Conservation (phyloP, 2,113 vertebrate species). For the Leucosticte australis region DNA sequence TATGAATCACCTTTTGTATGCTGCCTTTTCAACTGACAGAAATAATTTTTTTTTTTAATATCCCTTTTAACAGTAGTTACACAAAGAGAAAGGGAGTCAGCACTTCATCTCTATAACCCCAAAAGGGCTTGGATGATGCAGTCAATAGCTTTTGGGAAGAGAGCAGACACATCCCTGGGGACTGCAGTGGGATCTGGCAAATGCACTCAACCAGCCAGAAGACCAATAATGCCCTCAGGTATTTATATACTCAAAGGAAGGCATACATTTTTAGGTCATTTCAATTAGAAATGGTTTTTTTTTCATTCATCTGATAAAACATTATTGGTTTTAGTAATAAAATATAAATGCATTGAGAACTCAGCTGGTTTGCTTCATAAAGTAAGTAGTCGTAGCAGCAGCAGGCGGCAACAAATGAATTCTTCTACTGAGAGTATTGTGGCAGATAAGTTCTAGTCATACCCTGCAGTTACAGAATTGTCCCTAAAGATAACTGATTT, state of each 20-base stretch:
- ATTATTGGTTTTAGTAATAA: background rate
- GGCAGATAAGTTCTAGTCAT: background rate
- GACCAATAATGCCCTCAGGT: conserved; percentile 59
- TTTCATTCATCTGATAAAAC: background rate
- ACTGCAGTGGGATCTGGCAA: background rate
- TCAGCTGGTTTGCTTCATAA: background rate
- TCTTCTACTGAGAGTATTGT: background rate
- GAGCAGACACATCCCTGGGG: conserved; percentile 1
- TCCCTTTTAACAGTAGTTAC: conserved; percentile 70
- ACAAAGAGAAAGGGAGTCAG: conserved; percentile 70
- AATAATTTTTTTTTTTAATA: background rate
- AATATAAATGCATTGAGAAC: background rate
- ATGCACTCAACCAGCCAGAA: background rate
- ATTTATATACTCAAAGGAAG: background rate
- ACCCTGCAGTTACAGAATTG: background rate
- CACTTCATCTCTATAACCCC: conserved; percentile 58
- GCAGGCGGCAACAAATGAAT: background rate
- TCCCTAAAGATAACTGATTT: background rate
- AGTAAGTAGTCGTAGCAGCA: background rate
- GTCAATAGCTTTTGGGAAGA: conserved; percentile 76
- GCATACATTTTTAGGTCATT: background rate
- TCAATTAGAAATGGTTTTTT: background rate
- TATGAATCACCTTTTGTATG: background rate
- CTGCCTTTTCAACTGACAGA: background rate
- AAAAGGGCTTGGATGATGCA: conserved; percentile 64